phyloP scores from a whole-genome alignment of 2,797 vertebrate species.

The Rousettus madagascariensis region DNA sequence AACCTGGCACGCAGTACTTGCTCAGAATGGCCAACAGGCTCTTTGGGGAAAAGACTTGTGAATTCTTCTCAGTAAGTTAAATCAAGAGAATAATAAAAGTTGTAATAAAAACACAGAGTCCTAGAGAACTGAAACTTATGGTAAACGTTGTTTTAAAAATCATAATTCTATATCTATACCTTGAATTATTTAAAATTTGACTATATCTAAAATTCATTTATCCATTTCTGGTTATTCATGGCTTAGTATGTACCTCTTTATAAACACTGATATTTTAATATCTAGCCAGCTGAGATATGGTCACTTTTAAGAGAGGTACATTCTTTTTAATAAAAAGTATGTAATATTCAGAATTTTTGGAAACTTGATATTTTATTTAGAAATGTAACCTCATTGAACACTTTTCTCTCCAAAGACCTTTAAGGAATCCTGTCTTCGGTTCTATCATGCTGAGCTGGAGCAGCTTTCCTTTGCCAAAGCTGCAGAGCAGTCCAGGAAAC shows the following conservation, averaged over 20 bases:
- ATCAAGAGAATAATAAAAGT: not conserved
- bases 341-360: not conserved
- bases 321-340: not conserved
- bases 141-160: not conserved
- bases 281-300: not conserved
- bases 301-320: not conserved
- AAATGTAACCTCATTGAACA: not conserved
- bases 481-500: constrained; percentile 84
- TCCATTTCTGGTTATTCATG: not conserved
- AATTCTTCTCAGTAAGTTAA: constrained; percentile 89
- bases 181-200: not conserved
- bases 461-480: constrained; percentile 85
- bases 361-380: not conserved
- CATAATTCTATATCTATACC: not conserved
- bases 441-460: constrained; percentile 88
- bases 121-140: not conserved
- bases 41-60: constrained; percentile 89
- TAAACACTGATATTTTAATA: not conserved
- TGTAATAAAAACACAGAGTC: not conserved
- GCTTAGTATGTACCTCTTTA: not conserved
- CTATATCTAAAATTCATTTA: not conserved
- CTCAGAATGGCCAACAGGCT: constrained; percentile 91
- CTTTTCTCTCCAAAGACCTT: constrained; percentile 75
- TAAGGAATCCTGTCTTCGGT: constrained; percentile 82
- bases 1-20: constrained; percentile 83